Evolutionary conservation across 2,888 invertebrate genomes (phyloP).

Genomic region (Sabatieria punctata): DNA sequence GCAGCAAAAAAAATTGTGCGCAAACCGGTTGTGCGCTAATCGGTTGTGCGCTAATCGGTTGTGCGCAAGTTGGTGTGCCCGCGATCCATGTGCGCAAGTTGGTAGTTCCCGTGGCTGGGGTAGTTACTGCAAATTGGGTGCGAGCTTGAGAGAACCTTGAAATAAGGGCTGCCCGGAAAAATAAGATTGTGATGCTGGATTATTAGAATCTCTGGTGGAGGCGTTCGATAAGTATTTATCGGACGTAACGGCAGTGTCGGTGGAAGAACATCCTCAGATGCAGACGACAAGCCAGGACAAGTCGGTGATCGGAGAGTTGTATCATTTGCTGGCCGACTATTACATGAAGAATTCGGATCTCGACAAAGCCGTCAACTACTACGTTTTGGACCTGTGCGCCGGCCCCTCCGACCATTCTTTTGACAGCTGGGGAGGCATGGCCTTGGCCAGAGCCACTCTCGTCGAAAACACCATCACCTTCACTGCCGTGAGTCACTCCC

Average conservation of each 20-base stretch:
- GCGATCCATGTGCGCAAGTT: no score
- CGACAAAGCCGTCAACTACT: slow-evolving; percentile 56
- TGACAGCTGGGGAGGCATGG: slow-evolving; percentile 83
- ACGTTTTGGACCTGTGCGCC: slow-evolving; percentile 60
- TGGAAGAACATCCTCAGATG: not conserved
- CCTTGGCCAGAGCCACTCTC: slow-evolving; percentile 46
- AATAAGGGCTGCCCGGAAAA: no score
- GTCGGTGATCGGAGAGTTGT: slow-evolving; percentile 45
- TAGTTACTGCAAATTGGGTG: no score
- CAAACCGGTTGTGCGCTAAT: no score
- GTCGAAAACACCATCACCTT: slow-evolving; percentile 64
- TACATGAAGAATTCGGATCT: slow-evolving; percentile 71
- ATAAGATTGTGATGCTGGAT: no score
- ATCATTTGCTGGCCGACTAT: slow-evolving; percentile 77
- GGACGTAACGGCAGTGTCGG: not conserved
- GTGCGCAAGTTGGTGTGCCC: no score
- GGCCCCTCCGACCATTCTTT: slow-evolving; percentile 50
- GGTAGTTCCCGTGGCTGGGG: no score
- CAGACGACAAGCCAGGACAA: slow-evolving; percentile 2
- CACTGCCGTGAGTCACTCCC: slow-evolving; percentile 34
- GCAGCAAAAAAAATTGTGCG: no score
- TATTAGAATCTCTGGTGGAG: not conserved
- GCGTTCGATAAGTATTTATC: not conserved
- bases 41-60: no score
- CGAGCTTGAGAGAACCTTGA: no score